Evolutionary conservation across 2,797 vertebrate species (phyloP).

Genomic region (Chiloscyllium punctatum): DNA sequence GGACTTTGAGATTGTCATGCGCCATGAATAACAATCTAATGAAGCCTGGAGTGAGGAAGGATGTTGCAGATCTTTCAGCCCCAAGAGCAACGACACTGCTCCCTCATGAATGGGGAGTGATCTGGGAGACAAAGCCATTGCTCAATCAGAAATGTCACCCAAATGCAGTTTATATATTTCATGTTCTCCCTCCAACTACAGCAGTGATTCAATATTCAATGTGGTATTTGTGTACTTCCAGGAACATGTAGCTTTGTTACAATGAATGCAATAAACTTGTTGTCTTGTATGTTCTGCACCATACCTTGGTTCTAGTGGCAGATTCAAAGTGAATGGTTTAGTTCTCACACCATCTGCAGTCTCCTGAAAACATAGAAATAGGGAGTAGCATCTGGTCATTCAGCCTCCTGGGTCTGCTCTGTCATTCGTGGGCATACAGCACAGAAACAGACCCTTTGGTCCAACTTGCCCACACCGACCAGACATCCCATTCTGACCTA

Average conservation of each 20-base stretch:
- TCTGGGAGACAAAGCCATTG: not conserved
- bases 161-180: not conserved
- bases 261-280: not conserved
- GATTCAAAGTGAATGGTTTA: not conserved
- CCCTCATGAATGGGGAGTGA: not conserved
- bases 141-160: not conserved
- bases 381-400: too few relatives aligned
- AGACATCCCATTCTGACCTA: too few relatives aligned
- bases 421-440: too few relatives aligned
- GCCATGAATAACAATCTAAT: conserved; percentile 47
- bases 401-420: too few relatives aligned
- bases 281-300: not conserved
- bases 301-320: not conserved
- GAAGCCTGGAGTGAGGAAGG: not conserved
- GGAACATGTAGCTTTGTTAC: not conserved
- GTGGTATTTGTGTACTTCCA: not conserved
- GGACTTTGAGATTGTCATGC: conserved; percentile 66
- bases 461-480: too few relatives aligned
- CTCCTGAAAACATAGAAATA: not conserved
- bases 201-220: not conserved
- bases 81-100: not conserved
- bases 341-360: not conserved
- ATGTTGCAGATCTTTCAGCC: not conserved
- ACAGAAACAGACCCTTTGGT: too few relatives aligned
- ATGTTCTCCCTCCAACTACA: not conserved